Evolutionary conservation across 2,113 vertebrate genomes (phyloP).

Genomic region (Sialia sialis): DNA sequence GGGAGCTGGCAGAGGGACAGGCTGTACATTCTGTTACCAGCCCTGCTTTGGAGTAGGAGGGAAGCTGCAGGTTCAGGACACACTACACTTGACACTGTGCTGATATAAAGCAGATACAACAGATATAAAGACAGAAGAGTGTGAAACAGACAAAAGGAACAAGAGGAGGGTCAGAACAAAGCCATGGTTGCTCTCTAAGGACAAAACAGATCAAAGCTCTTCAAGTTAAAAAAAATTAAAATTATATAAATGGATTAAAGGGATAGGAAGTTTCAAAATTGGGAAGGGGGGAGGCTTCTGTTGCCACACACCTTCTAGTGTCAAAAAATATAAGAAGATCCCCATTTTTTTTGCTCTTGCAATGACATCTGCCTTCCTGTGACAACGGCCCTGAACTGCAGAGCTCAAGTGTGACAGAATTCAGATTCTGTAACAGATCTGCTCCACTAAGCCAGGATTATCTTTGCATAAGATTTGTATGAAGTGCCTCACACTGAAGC

Average conservation of each 20-base stretch:
- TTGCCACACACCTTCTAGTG: not conserved
- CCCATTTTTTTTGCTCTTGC: not conserved
- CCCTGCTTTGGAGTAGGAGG: accelerated
- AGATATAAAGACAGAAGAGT: not conserved
- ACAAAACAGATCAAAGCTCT: not conserved
- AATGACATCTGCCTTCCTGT: not conserved
- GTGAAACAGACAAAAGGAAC: not conserved
- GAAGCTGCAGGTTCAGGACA: not conserved
- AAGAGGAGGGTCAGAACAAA: not conserved
- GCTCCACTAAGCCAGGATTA: not conserved
- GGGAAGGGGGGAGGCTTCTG: accelerated
- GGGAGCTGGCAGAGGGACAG: not conserved
- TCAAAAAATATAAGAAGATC: not conserved
- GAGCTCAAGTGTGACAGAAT: not conserved
- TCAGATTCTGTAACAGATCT: not conserved
- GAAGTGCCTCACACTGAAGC: not conserved
- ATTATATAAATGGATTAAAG: not conserved
- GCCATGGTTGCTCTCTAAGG: not conserved
- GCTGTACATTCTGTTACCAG: not conserved
- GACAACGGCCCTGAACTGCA: not conserved
- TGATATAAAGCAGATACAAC: not conserved
- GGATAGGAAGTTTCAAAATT: not conserved
- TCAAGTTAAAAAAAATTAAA: not conserved
- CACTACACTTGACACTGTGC: not conserved
- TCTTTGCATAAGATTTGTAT: not conserved